Evolutionary conservation across 2,113 vertebrate species (phyloP).

Genomic region (Sinocyclocheilus anophthalmus): DNA sequence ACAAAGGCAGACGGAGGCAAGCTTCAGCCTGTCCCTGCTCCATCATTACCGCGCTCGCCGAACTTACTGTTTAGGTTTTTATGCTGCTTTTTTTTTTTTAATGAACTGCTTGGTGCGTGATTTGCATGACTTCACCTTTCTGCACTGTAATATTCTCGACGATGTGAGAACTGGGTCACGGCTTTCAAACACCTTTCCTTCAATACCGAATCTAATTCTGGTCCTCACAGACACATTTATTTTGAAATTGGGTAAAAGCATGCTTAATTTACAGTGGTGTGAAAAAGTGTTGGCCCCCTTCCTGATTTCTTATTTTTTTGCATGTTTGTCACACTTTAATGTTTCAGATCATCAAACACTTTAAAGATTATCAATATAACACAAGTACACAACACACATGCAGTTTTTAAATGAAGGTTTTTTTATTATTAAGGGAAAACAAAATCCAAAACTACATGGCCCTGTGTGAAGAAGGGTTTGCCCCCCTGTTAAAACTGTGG

Average conservation of each 20-base stretch:
- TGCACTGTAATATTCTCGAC: background rate
- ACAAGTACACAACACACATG: no score
- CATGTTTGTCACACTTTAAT: no score
- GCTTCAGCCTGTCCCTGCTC: conserved; percentile 35
- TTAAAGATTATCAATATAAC: no score
- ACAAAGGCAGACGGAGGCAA: conserved; percentile 48
- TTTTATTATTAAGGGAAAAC: no score
- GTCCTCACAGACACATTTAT: background rate
- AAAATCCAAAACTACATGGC: no score
- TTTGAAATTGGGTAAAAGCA: background rate
- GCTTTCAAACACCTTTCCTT: background rate
- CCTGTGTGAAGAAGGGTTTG: no score
- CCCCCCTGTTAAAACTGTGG: no score
- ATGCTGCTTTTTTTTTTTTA: background rate
- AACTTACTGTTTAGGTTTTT: no score
- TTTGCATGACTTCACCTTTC: background rate
- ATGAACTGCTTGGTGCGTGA: background rate
- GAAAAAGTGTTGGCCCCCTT: no score
- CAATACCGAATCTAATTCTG: background rate
- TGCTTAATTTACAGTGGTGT: background rate
- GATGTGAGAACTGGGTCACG: background rate
- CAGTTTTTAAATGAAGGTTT: no score
- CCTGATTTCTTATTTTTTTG: no score
- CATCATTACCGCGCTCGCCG: background rate
- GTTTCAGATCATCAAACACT: no score